Base-by-base conservation (phyloP, 2,888 invertebrate species). In the Cheilosia grossa region DNA sequence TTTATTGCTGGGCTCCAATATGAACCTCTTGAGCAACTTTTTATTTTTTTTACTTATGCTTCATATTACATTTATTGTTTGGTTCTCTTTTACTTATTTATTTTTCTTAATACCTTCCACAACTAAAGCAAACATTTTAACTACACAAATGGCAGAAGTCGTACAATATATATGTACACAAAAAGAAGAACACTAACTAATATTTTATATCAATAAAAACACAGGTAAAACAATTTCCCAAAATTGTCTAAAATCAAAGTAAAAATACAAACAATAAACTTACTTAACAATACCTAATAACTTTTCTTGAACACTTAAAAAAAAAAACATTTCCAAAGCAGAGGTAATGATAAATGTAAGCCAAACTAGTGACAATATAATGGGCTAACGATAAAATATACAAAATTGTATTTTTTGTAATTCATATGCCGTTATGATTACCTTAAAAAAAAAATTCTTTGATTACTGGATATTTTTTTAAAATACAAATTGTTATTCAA, bases 341-440 rank as follows among this genome's bases (percentile, higher is more conserved):
- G 61, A 59, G 3, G 21, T 27, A 47, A 49, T 44, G 66, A 47
- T 72, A 87, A 67, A 49, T 49, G 66, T 47, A 77, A 83, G 72
- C 73, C 78, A 74, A 83, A 83, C 78, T 66, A 87, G 77, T 79
- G 79, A 87, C 80, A 83, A 83, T 83, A 83, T 59, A 21, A 47
- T 42, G 56, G 74, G 53, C 64, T 74, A 74, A 78, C 49, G 66
- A 44, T n/a, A 27, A 77, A 72, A 44, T 67, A 4, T 42, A 53
- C 19, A 49, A 78, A 49, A 1, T 4, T 6, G 6, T 24, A 24
- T 27, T 51, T 51, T 10, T 51, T 51, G 13, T 27, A 17, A 19
- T 47, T 47, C 9, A 19, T 17, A 47, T 47, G 2, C 9, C 17
- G 13, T 37, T 37, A 13, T 37, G 4, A 37, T 51, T 15, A 21